These are phyloP conservation scores for Hippocampus zosterae DNA, from an alignment of 2,113 vertebrate genomes.

Conservation along the genomic window DNA sequence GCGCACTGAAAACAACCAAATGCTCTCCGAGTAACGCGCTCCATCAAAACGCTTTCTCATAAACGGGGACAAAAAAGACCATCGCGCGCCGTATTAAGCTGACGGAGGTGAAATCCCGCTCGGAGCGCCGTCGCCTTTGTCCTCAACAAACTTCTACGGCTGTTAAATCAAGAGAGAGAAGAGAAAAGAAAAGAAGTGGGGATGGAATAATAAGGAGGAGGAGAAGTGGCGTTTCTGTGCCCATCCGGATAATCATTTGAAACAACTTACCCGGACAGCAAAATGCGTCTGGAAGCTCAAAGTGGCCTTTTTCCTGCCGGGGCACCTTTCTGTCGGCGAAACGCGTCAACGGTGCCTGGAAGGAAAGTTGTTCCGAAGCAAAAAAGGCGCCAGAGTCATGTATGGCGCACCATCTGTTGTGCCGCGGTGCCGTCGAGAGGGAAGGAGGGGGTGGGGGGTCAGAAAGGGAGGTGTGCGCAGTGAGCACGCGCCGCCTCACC, in stretches of 20 bases:
- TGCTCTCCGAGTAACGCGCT: not conserved
- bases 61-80: not conserved
- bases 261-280: constrained; percentile 55
- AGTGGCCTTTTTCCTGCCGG: constrained; percentile 33
- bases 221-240: not conserved
- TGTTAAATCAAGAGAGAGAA: too few species aligned
- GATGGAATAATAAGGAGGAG: not conserved
- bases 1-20: not conserved
- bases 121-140: not conserved
- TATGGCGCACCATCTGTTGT: constrained; percentile 56
- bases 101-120: not conserved
- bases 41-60: not conserved
- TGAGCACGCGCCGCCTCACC: not conserved
- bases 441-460: not conserved
- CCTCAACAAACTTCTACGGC: not conserved
- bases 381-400: constrained; percentile 44
- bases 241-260: not conserved
- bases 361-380: constrained; percentile 42
- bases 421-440: constrained; percentile 40
- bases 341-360: constrained; percentile 38
- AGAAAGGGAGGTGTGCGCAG: not conserved
- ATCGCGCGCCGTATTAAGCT: too few species aligned
- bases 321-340: constrained; percentile 6
- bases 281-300: constrained; percentile 39
- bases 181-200: not conserved